These are phyloP conservation scores for Matsumurasca onukii DNA, from an alignment of 1,140 invertebrate genomes.

Conservation along the genomic window DNA sequence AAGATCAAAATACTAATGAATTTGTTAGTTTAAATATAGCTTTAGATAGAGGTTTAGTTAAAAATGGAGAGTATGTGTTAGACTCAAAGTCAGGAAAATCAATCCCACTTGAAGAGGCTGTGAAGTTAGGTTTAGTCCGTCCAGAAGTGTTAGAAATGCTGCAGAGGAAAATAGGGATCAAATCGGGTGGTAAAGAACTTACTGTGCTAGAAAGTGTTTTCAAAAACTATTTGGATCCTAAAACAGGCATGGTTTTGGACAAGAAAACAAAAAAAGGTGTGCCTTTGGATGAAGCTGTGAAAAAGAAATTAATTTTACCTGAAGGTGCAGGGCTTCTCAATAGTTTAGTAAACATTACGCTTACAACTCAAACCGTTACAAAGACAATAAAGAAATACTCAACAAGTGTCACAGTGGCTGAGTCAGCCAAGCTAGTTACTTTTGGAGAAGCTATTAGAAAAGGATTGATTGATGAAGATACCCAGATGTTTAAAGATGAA, in stretches of 20 bases:
- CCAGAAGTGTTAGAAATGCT: constrained; percentile 83
- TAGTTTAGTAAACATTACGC: constrained; percentile 78
- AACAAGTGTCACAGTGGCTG: constrained; percentile 41
- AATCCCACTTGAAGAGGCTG: constrained; percentile 66
- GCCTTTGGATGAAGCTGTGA: constrained; percentile 82
- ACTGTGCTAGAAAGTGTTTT: constrained; percentile 84
- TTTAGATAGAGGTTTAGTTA: constrained; percentile 73
- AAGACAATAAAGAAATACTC: constrained; percentile 64
- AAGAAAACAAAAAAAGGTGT: constrained; percentile 71
- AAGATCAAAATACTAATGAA: constrained; percentile 74
- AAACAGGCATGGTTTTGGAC: constrained; percentile 82
- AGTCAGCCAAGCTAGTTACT: constrained; percentile 50
- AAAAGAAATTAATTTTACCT: constrained; percentile 77
- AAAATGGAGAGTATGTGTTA: constrained; percentile 66
- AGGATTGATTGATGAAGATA: constrained; percentile 78
- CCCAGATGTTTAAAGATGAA: constrained; percentile 77
- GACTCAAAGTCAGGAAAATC: constrained; percentile 74
- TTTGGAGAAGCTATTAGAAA: constrained; percentile 73
- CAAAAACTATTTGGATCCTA: constrained; percentile 78
- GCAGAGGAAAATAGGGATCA: constrained; percentile 76
- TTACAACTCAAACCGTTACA: constrained; percentile 81
- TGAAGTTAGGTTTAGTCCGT: constrained; percentile 64
- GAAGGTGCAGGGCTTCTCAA: constrained; percentile 83
- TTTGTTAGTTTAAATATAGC: constrained; percentile 87
- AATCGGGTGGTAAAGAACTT: constrained; percentile 69